Conservation (phyloP, 2,888 invertebrate species). For the Atethmia centrago region DNA sequence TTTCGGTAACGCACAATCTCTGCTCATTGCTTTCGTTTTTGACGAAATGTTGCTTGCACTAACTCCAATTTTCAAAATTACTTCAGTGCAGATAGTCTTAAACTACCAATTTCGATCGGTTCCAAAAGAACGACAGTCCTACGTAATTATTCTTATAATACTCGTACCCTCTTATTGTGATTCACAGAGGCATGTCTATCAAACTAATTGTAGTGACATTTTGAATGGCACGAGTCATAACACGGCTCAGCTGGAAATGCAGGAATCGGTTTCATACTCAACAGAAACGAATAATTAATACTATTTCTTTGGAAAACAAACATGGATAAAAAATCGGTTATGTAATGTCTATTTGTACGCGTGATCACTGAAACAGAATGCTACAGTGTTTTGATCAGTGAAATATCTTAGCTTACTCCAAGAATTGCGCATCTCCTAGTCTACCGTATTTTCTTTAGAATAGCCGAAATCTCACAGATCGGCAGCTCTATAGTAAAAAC, state of each 20-base stretch:
- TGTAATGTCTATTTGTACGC: conserved; percentile 23
- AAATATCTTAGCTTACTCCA: background rate
- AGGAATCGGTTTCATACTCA: conserved; percentile 49
- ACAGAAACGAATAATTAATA: conserved; percentile 45
- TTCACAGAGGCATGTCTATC: conserved; percentile 15
- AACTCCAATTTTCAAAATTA: background rate
- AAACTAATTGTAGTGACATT: conserved; percentile 32
- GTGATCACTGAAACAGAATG: background rate
- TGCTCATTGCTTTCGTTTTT: background rate
- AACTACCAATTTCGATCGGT: background rate
- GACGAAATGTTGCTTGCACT: background rate
- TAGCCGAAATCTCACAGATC: background rate
- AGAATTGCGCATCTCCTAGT: too few relatives aligned
- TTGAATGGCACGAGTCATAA: conserved; percentile 53
- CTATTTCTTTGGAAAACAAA: conserved; percentile 44
- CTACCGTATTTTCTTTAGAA: background rate
- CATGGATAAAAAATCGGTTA: conserved; percentile 14
- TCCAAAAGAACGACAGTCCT: background rate
- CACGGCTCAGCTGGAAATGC: conserved; percentile 20
- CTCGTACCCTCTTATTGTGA: conserved; percentile 7
- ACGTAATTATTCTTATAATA: background rate
- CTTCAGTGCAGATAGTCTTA: background rate
- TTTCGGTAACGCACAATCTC: conserved; percentile 1
- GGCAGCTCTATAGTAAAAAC: background rate
- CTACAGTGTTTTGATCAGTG: background rate